Conservation (phyloP, 2,113 vertebrate species). For the Petaurus breviceps region DNA sequence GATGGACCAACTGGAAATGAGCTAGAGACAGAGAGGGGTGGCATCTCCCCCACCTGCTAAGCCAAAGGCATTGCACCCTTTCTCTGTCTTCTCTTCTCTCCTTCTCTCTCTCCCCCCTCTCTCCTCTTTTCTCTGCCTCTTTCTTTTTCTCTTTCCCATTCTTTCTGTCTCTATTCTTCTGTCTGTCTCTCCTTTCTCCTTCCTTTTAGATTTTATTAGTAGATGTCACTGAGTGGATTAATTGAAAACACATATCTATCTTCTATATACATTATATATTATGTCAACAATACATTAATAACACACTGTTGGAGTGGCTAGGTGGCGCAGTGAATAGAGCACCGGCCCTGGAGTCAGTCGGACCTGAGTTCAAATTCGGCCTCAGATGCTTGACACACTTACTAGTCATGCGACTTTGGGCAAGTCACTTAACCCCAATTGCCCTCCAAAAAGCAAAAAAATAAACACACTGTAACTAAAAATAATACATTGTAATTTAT, state of each 20-base stretch:
- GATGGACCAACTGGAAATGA: not conserved
- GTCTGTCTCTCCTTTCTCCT: not conserved
- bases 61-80: not conserved
- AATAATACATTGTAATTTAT: not conserved
- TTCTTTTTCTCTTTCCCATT: too few species aligned
- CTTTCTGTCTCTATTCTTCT: too few species aligned
- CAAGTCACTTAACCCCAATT: too few species aligned
- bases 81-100: not conserved
- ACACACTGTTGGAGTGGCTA: not conserved
- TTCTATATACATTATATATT: not conserved
- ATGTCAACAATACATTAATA: not conserved
- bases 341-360: too few species aligned
- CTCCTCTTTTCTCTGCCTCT: too few species aligned
- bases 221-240: not conserved
- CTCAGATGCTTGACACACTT: too few species aligned
- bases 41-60: not conserved
- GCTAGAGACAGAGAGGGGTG: not conserved
- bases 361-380: too few species aligned
- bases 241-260: not conserved
- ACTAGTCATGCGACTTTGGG: too few species aligned
- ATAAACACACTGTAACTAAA: too few species aligned
- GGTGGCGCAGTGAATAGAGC: too few species aligned
- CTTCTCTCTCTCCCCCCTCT: not conserved
- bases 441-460: too few species aligned
- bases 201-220: not conserved